Base-by-base conservation (phyloP, 2,113 vertebrate genomes). In the Bungarus multicinctus region DNA sequence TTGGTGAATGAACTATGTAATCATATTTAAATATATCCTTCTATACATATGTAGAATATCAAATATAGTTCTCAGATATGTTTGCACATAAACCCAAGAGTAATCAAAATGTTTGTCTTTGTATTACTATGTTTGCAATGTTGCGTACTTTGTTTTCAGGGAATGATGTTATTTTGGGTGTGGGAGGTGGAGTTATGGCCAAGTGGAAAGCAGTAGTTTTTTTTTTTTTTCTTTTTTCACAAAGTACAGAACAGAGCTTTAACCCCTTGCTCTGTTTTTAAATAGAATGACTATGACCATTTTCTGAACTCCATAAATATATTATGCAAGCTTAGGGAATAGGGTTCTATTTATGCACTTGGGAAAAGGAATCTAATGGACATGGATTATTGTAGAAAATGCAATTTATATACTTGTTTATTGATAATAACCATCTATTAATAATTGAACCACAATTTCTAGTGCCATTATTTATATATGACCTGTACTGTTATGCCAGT, bases 391-490 rank as follows among this genome's bases (percentile, higher is more conserved):
- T 81, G 85, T 88, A 95, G 87, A 25, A 92, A 91, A 94, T 69
- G 0, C 39, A 16, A 9, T 95, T 94, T 94, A 23, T 85, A 14
- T 88, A 94, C 88, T 87, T 93, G 87, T 47, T 95, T 96, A 93
- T 94, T 87, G 93, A 90, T 91, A 85, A 39, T 85, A 88, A 93
- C 89, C 93, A 89, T 60, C 11, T 95, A 87, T 74, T 94, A 93
- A 92, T 93, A 95, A 90, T 11, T 94, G 45, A 97, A 93, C 86
- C 30, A 93, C 2, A 96, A 91, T 74, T 52, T 91, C 94, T 53
- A 0, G 47, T 39, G 30, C 85, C 1, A 57, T 91, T 23, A 55
- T 91, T 95, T 94, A 89, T 50, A 53, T 85, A 60, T 5, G 0
- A 74, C 91, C 50, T 94, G 0, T 93, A 43, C 85, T 94, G 81